Percentiles rank a stretch among this genome's conserved stretches.
Conservation (phyloP, 2,888 invertebrate species). For the Oscheius sp. region DNA sequence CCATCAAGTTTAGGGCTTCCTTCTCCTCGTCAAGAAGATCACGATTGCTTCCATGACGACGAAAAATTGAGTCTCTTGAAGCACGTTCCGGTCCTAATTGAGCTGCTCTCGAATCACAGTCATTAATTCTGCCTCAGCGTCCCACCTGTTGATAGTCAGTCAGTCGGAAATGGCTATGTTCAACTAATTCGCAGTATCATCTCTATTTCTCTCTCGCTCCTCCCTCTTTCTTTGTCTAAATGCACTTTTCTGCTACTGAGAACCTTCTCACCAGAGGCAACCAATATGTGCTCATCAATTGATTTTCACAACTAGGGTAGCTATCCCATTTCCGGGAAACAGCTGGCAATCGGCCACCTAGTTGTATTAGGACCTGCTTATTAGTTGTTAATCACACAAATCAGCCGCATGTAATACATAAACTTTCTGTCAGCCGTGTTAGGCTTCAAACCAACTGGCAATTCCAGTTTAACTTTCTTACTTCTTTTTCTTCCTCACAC, state of each 20-base stretch:
- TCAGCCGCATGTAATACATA: neutral
- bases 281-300: constrained; percentile 8
- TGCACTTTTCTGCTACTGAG: neutral
- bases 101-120: constrained; percentile 9
- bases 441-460: neutral
- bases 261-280: constrained; percentile 12
- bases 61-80: neutral
- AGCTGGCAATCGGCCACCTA: constrained; percentile 13
- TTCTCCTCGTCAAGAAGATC: neutral
- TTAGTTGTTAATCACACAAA: neutral
- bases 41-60: constrained; percentile 23
- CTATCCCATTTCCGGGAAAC: constrained; percentile 5
- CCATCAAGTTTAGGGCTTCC: neutral
- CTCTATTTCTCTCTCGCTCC: neutral
- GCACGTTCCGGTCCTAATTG: constrained; percentile 1
- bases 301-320: neutral
- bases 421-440: neutral
- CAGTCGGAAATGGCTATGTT: constrained; percentile 10
- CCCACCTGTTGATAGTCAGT: constrained; percentile 23
- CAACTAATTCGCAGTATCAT: neutral
- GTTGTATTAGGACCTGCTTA: neutral
- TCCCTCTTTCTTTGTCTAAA: constrained; percentile 1
- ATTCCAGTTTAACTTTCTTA: neutral
- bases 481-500: neutral
- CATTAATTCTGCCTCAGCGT: constrained; percentile 10